phyloP scores from a whole-genome alignment of 2,888 invertebrate genomes.

The Helicoverpa assulta region DNA sequence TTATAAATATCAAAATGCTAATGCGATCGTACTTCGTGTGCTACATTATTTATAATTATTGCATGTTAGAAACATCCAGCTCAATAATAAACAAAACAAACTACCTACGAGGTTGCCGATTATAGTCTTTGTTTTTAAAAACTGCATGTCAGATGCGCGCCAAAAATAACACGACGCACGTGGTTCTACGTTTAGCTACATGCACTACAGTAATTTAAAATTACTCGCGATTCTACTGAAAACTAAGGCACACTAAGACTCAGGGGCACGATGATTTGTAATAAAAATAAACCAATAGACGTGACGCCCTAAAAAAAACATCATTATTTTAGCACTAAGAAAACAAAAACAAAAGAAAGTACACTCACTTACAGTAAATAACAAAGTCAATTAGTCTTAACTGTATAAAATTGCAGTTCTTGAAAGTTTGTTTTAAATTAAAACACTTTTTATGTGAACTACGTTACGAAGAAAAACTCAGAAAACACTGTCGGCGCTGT shows the following conservation, averaged over 20 bases:
- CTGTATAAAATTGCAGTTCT: slow-evolving; percentile 11
- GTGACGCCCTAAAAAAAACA: slow-evolving; percentile 16
- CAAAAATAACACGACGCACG: slow-evolving; percentile 77
- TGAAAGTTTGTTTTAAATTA: slow-evolving; percentile 19
- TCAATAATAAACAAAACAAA: slow-evolving; percentile 18
- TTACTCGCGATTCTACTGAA: slow-evolving; percentile 19
- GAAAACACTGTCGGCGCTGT: slow-evolving; percentile 32
- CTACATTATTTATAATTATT: slow-evolving; percentile 11
- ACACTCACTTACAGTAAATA: slow-evolving; percentile 46
- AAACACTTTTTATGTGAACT: slow-evolving; percentile 48
- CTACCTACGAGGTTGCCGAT: slow-evolving; percentile 4
- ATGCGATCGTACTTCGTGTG: neutral
- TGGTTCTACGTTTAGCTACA: slow-evolving; percentile 49
- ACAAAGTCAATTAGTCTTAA: slow-evolving; percentile 20
- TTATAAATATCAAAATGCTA: neutral
- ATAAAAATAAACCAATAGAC: slow-evolving; percentile 6
- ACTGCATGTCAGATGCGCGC: slow-evolving; percentile 77
- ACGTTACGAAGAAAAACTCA: slow-evolving; percentile 31
- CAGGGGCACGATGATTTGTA: slow-evolving; percentile 10
- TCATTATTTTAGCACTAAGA: slow-evolving; percentile 18
- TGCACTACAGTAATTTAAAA: slow-evolving; percentile 30
- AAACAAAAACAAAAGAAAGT: slow-evolving; percentile 35
- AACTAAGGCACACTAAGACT: neutral
- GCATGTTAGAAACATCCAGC: slow-evolving; percentile 2
- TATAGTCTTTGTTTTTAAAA: slow-evolving; percentile 64